These are phyloP conservation scores for Hoplias malabaricus DNA, from an alignment of 2,113 vertebrate species.

Conservation along the genomic window DNA sequence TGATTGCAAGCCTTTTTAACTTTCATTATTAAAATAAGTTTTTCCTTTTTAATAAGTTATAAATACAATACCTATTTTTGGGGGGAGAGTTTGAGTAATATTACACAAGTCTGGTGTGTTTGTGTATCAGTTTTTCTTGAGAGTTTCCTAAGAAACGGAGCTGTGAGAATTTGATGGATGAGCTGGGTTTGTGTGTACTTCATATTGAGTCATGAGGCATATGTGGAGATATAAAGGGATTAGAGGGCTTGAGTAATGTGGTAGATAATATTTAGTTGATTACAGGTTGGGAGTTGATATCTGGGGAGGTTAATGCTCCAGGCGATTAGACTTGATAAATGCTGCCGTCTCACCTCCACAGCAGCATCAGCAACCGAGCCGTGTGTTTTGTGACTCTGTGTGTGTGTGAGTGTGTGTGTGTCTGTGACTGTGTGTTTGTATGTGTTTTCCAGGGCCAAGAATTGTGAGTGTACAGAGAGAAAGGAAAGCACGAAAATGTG, in stretches of 20 bases:
- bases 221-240: neutral
- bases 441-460: neutral
- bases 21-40: too few species aligned
- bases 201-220: neutral
- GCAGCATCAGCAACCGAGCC: slow-evolving; percentile 37
- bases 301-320: slow-evolving; percentile 15
- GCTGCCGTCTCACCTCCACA: slow-evolving; percentile 24
- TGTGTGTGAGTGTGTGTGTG: slow-evolving; percentile 20
- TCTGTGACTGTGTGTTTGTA: slow-evolving; percentile 13
- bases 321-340: slow-evolving; percentile 43
- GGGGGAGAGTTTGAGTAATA: neutral
- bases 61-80: neutral
- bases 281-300: slow-evolving; percentile 26
- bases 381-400: too few species aligned
- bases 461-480: neutral
- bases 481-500: neutral
- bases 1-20: too few species aligned
- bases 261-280: slow-evolving; percentile 22
- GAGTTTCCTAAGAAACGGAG: neutral
- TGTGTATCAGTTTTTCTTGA: too few species aligned
- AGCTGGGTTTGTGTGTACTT: neutral
- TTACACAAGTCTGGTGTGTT: neutral
- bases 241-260: neutral
- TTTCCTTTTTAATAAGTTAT: too few species aligned
- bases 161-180: neutral